These are phyloP conservation scores for Myiagra hebetior DNA, from an alignment of 2,113 vertebrate species.

Conservation along the genomic window DNA sequence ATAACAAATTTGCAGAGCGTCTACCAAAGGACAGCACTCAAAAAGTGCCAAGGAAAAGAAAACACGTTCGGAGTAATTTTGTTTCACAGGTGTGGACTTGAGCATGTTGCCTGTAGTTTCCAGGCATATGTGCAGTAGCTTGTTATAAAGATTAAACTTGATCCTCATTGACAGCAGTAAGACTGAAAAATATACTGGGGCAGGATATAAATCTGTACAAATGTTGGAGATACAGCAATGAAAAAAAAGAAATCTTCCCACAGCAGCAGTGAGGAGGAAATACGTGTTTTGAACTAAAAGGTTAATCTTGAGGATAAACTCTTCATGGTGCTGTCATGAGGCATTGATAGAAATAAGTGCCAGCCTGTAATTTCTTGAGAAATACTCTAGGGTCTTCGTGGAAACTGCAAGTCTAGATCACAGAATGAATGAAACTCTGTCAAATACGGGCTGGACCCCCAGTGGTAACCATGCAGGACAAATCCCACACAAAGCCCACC, in stretches of 20 bases:
- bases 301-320: neutral
- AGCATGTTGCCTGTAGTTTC: neutral
- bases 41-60: neutral
- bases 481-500: neutral
- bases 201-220: neutral
- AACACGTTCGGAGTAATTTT: neutral
- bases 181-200: neutral
- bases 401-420: neutral
- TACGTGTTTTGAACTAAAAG: neutral
- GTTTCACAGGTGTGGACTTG: neutral
- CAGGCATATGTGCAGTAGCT: neutral
- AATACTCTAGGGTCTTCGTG: neutral
- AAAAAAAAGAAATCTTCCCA: neutral
- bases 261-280: neutral
- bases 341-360: neutral
- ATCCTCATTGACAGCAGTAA: slow-evolving; percentile 28
- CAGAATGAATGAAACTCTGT: neutral
- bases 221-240: neutral
- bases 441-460: neutral
- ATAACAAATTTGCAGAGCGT: neutral
- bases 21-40: neutral
- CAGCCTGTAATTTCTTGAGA: neutral
- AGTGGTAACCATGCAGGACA: neutral
- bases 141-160: slow-evolving; percentile 5
- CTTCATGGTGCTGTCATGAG: neutral